These are phyloP conservation scores for Drosophila chauvacae DNA, from an alignment of 1,140 invertebrate species.

Conservation along the genomic window DNA sequence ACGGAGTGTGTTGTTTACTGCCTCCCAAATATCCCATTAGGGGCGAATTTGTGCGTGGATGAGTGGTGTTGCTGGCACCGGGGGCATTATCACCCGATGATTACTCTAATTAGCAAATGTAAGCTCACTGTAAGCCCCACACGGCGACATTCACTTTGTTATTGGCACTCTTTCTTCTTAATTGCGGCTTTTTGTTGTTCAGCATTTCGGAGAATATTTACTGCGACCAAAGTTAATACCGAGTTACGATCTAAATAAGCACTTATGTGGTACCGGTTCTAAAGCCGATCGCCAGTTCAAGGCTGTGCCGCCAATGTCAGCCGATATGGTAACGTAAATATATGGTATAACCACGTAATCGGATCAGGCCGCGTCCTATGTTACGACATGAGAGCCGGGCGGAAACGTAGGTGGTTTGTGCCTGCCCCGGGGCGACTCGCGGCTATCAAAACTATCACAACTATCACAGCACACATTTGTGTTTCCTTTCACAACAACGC, in stretches of 20 bases:
- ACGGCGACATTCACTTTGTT: constrained; percentile 61
- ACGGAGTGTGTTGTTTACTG: constrained; percentile 33
- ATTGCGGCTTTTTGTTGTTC: constrained; percentile 27
- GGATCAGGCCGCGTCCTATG: constrained; percentile 33
- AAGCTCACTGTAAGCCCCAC: constrained; percentile 32
- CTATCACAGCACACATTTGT: constrained; percentile 18
- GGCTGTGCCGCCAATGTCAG: constrained; percentile 45
- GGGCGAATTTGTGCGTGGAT: constrained; percentile 13
- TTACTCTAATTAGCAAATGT: constrained; percentile 35
- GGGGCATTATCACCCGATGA: constrained; percentile 27
- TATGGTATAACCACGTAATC: constrained; percentile 61
- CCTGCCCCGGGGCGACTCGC: constrained; percentile 23
- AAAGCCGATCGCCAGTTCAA: constrained; percentile 35
- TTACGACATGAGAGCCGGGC: constrained; percentile 57
- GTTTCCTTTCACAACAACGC: constrained; percentile 75
- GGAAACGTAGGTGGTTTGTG: constrained; percentile 39
- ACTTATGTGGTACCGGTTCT: constrained; percentile 56
- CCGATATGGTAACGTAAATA: constrained; percentile 8
- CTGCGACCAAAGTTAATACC: constrained; percentile 23
- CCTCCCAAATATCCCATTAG: constrained; percentile 25
- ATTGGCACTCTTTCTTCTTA: constrained; percentile 30
- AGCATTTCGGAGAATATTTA: constrained; percentile 46
- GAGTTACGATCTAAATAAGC: constrained; percentile 44
- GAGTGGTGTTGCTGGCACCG: neutral
- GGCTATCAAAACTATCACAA: constrained; percentile 46